These are phyloP conservation scores for Netelia virgata DNA, from an alignment of 2,888 invertebrate genomes.

Conservation along the genomic window DNA sequence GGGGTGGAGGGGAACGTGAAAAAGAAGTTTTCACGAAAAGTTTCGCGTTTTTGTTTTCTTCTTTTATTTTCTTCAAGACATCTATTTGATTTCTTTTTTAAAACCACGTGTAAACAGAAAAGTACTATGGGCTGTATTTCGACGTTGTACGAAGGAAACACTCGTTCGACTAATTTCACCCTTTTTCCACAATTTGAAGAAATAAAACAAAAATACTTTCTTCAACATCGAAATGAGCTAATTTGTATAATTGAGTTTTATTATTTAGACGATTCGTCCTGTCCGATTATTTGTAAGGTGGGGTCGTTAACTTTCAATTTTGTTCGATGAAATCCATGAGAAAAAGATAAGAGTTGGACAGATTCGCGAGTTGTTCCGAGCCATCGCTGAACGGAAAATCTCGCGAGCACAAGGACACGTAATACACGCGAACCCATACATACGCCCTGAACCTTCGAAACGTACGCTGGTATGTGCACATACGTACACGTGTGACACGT, in stretches of 20 bases:
- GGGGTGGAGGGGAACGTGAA: background rate
- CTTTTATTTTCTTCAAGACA: background rate
- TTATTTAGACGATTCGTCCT: too few species aligned
- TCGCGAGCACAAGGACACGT: background rate
- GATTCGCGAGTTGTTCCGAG: constrained; percentile 16
- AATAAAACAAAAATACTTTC: too few species aligned
- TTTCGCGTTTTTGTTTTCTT: background rate
- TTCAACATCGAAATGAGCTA: too few species aligned
- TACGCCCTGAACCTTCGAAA: background rate
- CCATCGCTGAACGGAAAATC: constrained; percentile 15
- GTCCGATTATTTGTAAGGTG: too few species aligned
- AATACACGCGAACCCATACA: background rate
- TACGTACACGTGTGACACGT: background rate
- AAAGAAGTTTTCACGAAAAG: background rate
- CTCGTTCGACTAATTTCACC: too few species aligned
- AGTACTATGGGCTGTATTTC: too few species aligned
- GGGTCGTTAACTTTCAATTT: too few species aligned
- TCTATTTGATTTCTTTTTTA: too few species aligned
- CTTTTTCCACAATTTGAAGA: too few species aligned
- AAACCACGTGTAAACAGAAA: too few species aligned
- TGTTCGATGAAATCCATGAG: background rate
- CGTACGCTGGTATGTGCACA: background rate
- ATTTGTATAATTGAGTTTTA: too few species aligned
- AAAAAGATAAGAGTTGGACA: background rate
- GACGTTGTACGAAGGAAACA: too few species aligned